Conservation (phyloP, 2,888 invertebrate species). For the Aphodius sticticus region DNA sequence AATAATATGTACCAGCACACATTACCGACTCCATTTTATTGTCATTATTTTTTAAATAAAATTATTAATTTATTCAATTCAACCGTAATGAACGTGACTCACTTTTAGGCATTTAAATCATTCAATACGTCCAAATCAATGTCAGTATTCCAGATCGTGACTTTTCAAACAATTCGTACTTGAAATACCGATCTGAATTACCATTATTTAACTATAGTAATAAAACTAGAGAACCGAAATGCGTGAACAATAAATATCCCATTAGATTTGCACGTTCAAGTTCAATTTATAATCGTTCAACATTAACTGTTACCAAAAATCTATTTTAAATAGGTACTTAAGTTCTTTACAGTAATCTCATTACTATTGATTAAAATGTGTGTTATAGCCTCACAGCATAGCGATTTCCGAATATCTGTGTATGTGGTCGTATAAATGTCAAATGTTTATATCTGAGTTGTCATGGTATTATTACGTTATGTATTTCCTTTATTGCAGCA, state of each 20-base stretch:
- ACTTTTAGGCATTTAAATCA: neutral
- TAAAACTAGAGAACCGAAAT: neutral
- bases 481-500: neutral
- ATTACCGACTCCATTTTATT: neutral
- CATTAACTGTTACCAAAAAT: neutral
- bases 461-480: neutral
- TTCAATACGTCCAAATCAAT: neutral
- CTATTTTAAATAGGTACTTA: neutral
- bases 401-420: neutral
- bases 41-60: neutral
- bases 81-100: neutral
- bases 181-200: neutral
- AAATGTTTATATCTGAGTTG: neutral
- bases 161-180: neutral
- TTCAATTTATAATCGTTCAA: neutral
- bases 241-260: neutral
- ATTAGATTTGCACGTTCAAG: neutral
- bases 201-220: neutral
- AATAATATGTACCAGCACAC: neutral
- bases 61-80: neutral
- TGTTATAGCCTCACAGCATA: neutral
- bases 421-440: neutral
- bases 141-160: neutral
- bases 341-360: neutral
- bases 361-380: neutral